A percentile compares a stretch with the other conserved stretches of the same genome.
Evolutionary conservation across 2,113 vertebrate genomes (phyloP).

Genomic region (Mesitornis unicolor): DNA sequence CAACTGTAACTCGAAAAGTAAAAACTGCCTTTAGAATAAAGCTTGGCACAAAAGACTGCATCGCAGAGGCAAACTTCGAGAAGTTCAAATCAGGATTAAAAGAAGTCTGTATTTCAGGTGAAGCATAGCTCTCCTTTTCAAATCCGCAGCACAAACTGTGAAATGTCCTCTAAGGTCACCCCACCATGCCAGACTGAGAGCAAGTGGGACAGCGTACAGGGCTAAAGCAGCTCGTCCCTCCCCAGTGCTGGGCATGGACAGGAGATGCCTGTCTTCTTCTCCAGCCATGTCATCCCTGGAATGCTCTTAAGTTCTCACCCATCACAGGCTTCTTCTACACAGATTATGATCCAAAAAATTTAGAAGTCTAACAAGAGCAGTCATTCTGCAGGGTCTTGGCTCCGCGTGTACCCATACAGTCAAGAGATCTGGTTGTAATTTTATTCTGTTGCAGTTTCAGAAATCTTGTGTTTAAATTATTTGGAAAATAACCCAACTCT

Average conservation of each 20-base stretch:
- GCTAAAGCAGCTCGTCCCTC: background rate
- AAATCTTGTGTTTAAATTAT: background rate
- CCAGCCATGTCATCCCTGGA: background rate
- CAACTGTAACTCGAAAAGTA: background rate
- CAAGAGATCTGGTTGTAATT: background rate
- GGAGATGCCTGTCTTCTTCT: background rate
- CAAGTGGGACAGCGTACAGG: background rate
- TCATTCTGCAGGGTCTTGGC: background rate
- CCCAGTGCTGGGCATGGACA: accelerated
- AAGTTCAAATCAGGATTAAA: background rate
- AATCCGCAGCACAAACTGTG: background rate
- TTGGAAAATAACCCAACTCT: background rate
- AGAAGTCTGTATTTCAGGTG: background rate
- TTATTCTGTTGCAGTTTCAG: background rate
- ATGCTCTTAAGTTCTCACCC: background rate
- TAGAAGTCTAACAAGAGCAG: background rate
- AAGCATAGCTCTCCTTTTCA: background rate
- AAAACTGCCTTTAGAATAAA: background rate
- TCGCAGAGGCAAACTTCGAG: background rate
- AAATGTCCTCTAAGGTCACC: background rate
- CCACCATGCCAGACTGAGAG: background rate
- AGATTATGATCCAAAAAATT: background rate
- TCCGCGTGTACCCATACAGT: background rate
- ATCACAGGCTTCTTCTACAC: background rate
- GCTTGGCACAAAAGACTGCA: background rate